A percentile compares a stretch with the other conserved stretches of the same genome.
Conservation (phyloP, 2,797 vertebrate genomes). For the Protosalanx chinensis region DNA sequence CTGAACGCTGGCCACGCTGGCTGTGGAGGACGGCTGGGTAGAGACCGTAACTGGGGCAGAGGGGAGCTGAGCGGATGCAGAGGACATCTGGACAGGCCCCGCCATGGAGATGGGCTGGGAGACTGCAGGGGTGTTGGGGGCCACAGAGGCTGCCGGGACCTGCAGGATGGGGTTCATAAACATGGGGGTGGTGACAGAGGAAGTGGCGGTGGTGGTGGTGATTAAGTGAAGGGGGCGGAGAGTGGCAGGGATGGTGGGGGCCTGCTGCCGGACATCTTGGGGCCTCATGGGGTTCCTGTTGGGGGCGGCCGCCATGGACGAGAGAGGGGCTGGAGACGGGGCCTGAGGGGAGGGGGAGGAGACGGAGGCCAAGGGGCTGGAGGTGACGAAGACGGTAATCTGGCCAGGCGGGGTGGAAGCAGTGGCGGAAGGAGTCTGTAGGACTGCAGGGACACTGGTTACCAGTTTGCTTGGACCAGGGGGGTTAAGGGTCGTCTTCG, state of each 20-base stretch:
- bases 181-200: no score
- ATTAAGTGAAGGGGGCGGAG: conserved; percentile 83
- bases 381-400: conserved; percentile 95
- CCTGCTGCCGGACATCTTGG: conserved; percentile 81
- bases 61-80: conserved; percentile 87
- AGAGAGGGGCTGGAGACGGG: conserved; percentile 77
- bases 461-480: conserved; percentile 60
- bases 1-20: conserved; percentile 70
- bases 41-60: conserved; percentile 62
- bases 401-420: conserved; percentile 83
- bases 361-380: conserved; percentile 88
- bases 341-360: conserved; percentile 80
- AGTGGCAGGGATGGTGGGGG: conserved; percentile 61
- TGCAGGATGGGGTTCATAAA: conserved; percentile 89
- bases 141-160: conserved; percentile 80
- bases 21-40: conserved; percentile 59
- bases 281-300: conserved; percentile 81
- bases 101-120: conserved; percentile 88
- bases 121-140: conserved; percentile 82
- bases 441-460: conserved; percentile 77
- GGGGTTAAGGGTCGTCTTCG: conserved; percentile 56
- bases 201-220: conserved; percentile 66
- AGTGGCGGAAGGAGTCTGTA: conserved; percentile 84
- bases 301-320: conserved; percentile 87
- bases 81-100: conserved; percentile 86